Conservation (phyloP, 2,113 vertebrate genomes). For the Spilogale gracilis region DNA sequence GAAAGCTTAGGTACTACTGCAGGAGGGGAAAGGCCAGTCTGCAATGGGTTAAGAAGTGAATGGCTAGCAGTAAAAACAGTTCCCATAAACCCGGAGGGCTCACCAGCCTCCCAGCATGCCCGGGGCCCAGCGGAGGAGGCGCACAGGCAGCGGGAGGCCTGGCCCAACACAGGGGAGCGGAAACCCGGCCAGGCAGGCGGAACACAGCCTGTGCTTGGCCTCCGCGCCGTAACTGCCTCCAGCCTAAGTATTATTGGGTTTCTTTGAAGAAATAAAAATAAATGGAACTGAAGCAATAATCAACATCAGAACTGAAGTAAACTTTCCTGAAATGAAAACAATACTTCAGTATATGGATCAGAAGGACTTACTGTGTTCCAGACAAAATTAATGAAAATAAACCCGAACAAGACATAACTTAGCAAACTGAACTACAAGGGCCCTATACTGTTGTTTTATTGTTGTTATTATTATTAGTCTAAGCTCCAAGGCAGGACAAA, state of each 20-base stretch:
- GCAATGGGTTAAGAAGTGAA: neutral
- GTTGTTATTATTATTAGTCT: slow-evolving; percentile 32
- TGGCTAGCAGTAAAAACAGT: neutral
- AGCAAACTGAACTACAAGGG: slow-evolving; percentile 59
- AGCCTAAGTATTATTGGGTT: slow-evolving; percentile 59
- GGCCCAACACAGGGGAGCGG: neutral
- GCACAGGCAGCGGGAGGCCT: neutral
- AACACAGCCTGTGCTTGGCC: neutral
- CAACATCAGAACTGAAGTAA: slow-evolving; percentile 71
- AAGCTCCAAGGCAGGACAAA: slow-evolving; percentile 39
- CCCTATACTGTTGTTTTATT: neutral
- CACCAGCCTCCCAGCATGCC: neutral
- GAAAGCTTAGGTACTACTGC: neutral
- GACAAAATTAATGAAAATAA: slow-evolving; percentile 71
- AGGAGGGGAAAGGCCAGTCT: neutral
- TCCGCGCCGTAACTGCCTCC: slow-evolving; percentile 36
- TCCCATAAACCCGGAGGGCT: neutral
- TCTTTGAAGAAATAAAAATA: slow-evolving; percentile 71
- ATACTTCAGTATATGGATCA: slow-evolving; percentile 63
- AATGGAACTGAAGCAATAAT: slow-evolving; percentile 72
- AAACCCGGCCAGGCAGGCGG: neutral
- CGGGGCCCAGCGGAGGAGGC: neutral
- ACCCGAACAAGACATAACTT: slow-evolving; percentile 43
- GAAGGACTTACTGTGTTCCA: slow-evolving; percentile 50
- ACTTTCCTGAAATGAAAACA: slow-evolving; percentile 78